Evolutionary conservation across 1,140 invertebrate species (phyloP), one percentile per base, ranked within the genome.

Genomic region (Nephila pilipes): DNA sequence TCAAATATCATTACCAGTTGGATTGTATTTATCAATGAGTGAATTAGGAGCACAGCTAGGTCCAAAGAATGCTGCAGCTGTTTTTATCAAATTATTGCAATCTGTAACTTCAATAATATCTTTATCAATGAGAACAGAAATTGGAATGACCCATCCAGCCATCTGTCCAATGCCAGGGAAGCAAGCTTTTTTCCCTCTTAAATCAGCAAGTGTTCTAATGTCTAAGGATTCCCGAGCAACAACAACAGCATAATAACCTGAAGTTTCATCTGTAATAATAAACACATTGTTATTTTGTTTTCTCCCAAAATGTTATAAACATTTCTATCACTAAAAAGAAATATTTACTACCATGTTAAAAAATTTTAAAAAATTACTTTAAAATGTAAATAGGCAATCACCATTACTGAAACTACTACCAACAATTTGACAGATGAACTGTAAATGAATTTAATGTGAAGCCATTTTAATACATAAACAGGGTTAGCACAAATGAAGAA

Each of bases 61-160:
- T 6, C 97, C 97, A 95, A 99, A 99, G 95, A 97, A 99, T 93
- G 97, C 97, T 16, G 98, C 97, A 0, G 98, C 97, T 5, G 98
- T 98, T 95, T 99, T 99, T 0, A 99, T 98, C 95, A 99, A 98
- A 96, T 99, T 99, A 94, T 99, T 99, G 95, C 99, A 99, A 95
- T 96, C 94, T n/a, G 69, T 94, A 18, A 95, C 87, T 60, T 94
- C 90, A 16, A 94, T 46, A 1, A 95, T 58, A n/a, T 94, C 87
- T 58, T 93, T 79, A 58, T 94, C 94, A 38, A 95, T 93, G 18
- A 95, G 80, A 5, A 63, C 80, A 18, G 98, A 96, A 94, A 99
- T 97, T 12, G 99, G 99, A 94, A 99, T 97, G 91, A 98, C 97
- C 99, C 99, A 99, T 60, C 99, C 98, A 92, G 98, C 98, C 91